A percentile compares a stretch with the other conserved stretches of the same genome.
phyloP scores from a whole-genome alignment of 2,113 vertebrate species.

The Bagarius yarrelli region DNA sequence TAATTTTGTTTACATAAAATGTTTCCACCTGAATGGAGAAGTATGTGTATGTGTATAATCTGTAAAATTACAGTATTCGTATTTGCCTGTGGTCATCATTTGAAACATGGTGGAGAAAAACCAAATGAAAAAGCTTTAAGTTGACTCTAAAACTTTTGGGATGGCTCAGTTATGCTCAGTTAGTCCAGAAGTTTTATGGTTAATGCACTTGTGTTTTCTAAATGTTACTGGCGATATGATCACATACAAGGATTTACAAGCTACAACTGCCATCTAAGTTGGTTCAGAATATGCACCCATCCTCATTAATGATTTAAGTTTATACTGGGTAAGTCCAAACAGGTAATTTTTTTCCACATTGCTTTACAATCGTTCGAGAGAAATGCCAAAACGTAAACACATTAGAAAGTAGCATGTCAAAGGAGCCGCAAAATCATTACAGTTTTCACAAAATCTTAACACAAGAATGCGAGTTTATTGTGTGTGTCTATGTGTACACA shows the following conservation, averaged over 20 bases:
- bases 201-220: constrained; percentile 64
- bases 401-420: constrained; percentile 54
- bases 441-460: constrained; percentile 6
- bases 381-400: constrained; percentile 53
- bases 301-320: constrained; percentile 73
- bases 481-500: constrained; percentile 54
- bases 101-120: constrained; percentile 81
- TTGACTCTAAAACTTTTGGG: constrained; percentile 72
- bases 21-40: background rate
- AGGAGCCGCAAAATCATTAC: constrained; percentile 34
- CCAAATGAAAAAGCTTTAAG: constrained; percentile 55
- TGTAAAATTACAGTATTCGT: background rate
- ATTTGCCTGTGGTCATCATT: constrained; percentile 62
- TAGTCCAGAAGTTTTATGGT: constrained; percentile 67
- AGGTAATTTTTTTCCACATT: constrained; percentile 32
- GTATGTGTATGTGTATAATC: background rate
- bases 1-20: background rate
- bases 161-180: constrained; percentile 24
- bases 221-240: constrained; percentile 99
- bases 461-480: constrained; percentile 26
- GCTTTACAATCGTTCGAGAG: constrained; percentile 50
- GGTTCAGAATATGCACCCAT: constrained; percentile 99
- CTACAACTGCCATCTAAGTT: constrained; percentile 99
- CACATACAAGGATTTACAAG: constrained; percentile 77
- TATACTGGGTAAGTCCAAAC: constrained; percentile 87